phyloP scores from a whole-genome alignment of 2,113 vertebrate genomes.

The Crotalus helleri region DNA sequence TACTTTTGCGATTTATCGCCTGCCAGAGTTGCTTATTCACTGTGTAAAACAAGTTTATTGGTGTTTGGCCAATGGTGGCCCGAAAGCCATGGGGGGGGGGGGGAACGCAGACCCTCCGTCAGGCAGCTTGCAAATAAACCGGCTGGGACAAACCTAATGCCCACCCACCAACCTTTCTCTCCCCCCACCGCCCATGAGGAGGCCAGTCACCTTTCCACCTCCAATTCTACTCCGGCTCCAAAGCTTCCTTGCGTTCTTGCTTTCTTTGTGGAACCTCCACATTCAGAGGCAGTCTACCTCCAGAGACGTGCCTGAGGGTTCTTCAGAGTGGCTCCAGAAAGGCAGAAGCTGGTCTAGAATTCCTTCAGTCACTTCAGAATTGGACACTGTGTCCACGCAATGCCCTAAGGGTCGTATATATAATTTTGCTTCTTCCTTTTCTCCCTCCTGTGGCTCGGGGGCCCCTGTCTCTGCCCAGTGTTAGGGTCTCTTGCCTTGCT shows the following conservation, averaged over 20 bases:
- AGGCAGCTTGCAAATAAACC: conserved; percentile 16
- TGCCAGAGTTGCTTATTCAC: conserved; percentile 61
- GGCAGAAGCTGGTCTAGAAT: background rate
- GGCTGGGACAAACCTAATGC: conserved; percentile 9
- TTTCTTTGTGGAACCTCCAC: background rate
- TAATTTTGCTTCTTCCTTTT: no score
- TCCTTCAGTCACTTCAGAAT: background rate
- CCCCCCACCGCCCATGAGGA: background rate
- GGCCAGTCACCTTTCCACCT: background rate
- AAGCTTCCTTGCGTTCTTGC: background rate
- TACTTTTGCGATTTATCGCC: conserved; percentile 62
- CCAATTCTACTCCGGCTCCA: background rate
- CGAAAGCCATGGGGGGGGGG: conserved; percentile 18
- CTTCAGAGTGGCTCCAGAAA: background rate
- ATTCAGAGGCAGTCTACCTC: background rate
- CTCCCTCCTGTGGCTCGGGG: no score
- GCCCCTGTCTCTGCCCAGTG: background rate
- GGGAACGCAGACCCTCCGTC: conserved; percentile 15
- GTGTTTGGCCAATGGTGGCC: conserved; percentile 53
- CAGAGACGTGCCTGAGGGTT: background rate
- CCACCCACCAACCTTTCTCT: background rate
- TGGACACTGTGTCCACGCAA: background rate
- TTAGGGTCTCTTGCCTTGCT: background rate
- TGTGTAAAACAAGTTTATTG: conserved; percentile 59
- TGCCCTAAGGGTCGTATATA: background rate